A percentile compares a stretch with the other conserved stretches of the same genome.
Evolutionary conservation across 2,797 vertebrate genomes (phyloP).

Genomic region (Oreochromis grahami): DNA sequence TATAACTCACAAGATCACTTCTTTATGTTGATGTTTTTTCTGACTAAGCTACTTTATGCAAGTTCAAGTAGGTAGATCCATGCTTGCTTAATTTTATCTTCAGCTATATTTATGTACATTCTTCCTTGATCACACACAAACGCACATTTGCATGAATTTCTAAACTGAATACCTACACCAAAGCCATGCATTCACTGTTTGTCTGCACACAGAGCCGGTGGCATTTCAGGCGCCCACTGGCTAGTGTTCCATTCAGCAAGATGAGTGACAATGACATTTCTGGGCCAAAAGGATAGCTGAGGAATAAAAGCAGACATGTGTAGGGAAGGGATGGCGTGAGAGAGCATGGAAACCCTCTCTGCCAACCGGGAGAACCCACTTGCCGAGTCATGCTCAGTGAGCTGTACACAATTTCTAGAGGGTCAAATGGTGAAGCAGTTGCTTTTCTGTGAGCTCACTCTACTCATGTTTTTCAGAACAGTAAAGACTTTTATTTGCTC

Average conservation of each 20-base stretch:
- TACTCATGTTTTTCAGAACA: not conserved
- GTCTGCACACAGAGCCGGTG: not conserved
- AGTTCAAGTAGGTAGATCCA: not conserved
- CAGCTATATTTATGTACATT: not conserved
- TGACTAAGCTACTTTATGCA: not conserved
- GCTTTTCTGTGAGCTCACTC: not conserved
- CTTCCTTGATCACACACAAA: not conserved
- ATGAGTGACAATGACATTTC: slow-evolving; percentile 54
- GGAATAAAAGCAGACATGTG: not conserved
- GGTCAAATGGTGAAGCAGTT: slow-evolving; percentile 36
- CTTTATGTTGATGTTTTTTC: not conserved
- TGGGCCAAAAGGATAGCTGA: slow-evolving; percentile 42
- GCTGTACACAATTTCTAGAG: slow-evolving; percentile 18
- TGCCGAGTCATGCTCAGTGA: slow-evolving; percentile 42
- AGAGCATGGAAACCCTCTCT: slow-evolving; percentile 55
- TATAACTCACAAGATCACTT: not conserved
- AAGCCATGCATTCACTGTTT: not conserved
- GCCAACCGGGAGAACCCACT: slow-evolving; percentile 38
- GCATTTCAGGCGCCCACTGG: slow-evolving; percentile 5
- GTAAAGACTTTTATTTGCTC: not conserved
- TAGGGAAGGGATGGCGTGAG: not conserved
- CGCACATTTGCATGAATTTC: not conserved
- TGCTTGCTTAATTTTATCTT: not conserved
- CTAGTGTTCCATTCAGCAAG: slow-evolving; percentile 2
- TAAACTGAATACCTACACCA: not conserved